Evolutionary conservation across 2,888 invertebrate genomes (phyloP), one percentile per base, ranked within the genome.

Genomic region (Phoronis australis): DNA sequence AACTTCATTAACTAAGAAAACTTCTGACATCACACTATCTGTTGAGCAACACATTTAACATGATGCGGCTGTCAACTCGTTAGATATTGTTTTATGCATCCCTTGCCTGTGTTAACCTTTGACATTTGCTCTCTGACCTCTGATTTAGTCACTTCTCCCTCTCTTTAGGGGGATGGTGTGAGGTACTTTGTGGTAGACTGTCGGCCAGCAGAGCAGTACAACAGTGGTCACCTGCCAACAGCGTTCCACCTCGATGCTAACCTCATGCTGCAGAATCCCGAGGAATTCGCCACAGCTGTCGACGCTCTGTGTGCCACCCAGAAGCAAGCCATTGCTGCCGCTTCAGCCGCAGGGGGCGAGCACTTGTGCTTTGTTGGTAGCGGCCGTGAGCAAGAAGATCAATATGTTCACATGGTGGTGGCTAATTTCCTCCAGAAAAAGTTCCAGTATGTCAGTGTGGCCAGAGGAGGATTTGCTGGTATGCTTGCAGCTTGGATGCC

Each of bases 171-270:
- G 37, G 73, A 74, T 42, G 59, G 64, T 18, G 69, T 75, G 4
- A 55, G 90, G 64, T 99, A 95, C 78, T 97, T 97, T 78, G 82
- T 97, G 56, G 94, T 99, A 6, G 99, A 99, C 78, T 96, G 96
- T 76, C 84, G 99, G 57, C 94, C 97, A 6, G 86, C 92, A 12
- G 93, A 95, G 59, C 95, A 97, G 71, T 99, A 96, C 73, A 96
- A 96, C 80, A 87, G 88, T 47, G 97, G 97, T 0, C 96, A 97
- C 80, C 83, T 99, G 59, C 88, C 93, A 1, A 96, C 95, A 45
- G 97, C 97, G 48, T 99, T 97, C 80, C 96, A 97, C 79, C 82
- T 99, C 56, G 97, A 99, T 77, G 94, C 95, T 68, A 91, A 92
- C 78, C 81, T 99, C 68, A 93, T 97, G 92, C 81, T 99, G 50